Evolutionary conservation across 2,797 vertebrate genomes (phyloP), one percentile per base, ranked within the genome.

Genomic region (Falco cherrug): DNA sequence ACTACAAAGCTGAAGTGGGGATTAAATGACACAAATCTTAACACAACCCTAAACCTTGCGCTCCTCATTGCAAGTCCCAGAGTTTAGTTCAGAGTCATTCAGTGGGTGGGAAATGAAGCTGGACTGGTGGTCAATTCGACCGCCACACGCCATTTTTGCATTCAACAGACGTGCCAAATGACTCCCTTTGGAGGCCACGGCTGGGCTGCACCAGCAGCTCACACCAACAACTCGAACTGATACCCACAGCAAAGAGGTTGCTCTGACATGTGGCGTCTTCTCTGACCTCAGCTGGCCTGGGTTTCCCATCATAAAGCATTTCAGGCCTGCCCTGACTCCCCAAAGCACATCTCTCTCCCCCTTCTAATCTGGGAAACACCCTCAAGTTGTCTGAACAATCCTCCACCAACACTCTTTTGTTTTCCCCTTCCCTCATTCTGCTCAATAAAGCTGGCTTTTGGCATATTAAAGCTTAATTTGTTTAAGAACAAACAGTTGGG

Each of bases 381-480:
- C 65, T 84, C 59, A 50, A 77, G 31, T 81, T 67, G 82, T 71
- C 84, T 35, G 60, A 56, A 57, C 53, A 90, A 51, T 54, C 65
- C 61, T 83, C 60, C 28, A 41, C 54, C 31, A 1, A 67, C 83
- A 80, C 67, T 56, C 97, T 95, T 97, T 97, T 97, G 94, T 98
- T 93, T 97, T 78, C 71, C 31, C 51, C 50, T 82, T 95, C 41
- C 59, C 93, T 96, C 84, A 78, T 75, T 83, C 92, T 33, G 67
- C 90, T 93, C 95, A 84, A 60, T 93, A 97, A 96, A 97, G 89
- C 91, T 89, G 78, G 57, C 81, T 96, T 97, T 98, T 95, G 97
- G 96, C 97, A 98, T 97, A 97, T 97, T 97, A 98, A 98, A 98
- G 97, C 95, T 98, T 96, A 96, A 97, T 98, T 98, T 98, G 97